These are phyloP conservation scores for Antrozous pallidus DNA, from an alignment of 2,797 vertebrate genomes.

Conservation along the genomic window DNA sequence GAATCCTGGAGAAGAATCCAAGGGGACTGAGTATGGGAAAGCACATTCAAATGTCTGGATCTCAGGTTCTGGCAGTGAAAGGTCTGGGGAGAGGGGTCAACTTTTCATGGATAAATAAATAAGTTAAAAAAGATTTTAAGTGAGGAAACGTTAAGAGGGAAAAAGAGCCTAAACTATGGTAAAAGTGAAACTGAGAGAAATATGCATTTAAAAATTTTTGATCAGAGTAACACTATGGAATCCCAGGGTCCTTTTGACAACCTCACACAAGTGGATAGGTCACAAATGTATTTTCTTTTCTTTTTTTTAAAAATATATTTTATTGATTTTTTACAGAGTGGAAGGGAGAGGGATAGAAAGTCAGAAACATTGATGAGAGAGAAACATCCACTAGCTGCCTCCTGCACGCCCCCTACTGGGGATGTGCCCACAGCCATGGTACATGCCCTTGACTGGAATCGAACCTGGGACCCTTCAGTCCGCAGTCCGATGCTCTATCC, in stretches of 20 bases:
- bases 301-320: too few species aligned
- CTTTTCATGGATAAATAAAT: not conserved
- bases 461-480: too few species aligned
- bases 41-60: not conserved
- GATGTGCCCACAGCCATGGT: too few species aligned
- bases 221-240: not conserved
- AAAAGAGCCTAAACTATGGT: not conserved
- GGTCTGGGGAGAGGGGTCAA: not conserved
- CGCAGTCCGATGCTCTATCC: too few species aligned
- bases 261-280: not conserved
- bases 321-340: too few species aligned
- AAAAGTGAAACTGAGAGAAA: not conserved
- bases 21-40: not conserved
- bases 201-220: not conserved
- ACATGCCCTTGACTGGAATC: too few species aligned
- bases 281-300: not conserved
- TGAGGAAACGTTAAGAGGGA: not conserved
- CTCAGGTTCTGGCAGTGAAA: not conserved
- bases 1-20: not conserved
- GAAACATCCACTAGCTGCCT: too few species aligned
- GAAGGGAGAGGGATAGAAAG: too few species aligned
- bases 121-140: not conserved
- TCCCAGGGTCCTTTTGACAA: not conserved
- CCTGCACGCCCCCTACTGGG: too few species aligned
- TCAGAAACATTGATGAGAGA: too few species aligned